phyloP scores from a whole-genome alignment of 1,140 invertebrate genomes.

The Procambarus clarkii region DNA sequence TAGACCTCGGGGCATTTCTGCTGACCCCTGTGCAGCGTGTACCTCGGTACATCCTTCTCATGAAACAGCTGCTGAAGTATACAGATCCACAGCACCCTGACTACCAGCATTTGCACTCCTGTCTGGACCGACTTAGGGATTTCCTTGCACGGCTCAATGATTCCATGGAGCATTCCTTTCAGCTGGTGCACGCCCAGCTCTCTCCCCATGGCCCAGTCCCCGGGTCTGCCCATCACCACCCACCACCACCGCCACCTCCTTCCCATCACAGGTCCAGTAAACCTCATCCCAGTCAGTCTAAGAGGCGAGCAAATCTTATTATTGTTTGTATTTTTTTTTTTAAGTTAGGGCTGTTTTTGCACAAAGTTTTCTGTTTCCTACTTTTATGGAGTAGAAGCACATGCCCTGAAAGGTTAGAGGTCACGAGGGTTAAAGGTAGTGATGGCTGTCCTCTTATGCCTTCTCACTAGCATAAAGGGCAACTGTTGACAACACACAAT shows the following conservation, averaged over 20 bases:
- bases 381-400: no score
- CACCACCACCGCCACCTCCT: constrained; percentile 14
- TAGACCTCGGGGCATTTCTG: constrained; percentile 75
- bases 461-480: no score
- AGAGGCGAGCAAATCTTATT: background rate
- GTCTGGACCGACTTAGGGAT: constrained; percentile 74
- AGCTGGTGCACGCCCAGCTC: constrained; percentile 73
- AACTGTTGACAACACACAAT: no score
- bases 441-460: no score
- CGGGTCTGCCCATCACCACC: constrained; percentile 20
- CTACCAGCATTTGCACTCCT: constrained; percentile 74
- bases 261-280: constrained; percentile 23
- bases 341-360: no score
- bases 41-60: constrained; percentile 76
- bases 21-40: constrained; percentile 76
- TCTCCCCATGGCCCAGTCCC: constrained; percentile 11
- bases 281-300: background rate
- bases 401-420: no score
- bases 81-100: constrained; percentile 75
- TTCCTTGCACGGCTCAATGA: constrained; percentile 76
- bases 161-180: constrained; percentile 76
- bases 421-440: no score
- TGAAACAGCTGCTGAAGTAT: constrained; percentile 76
- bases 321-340: background rate
- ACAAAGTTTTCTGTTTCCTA: no score